Percentiles rank a stretch among this genome's conserved stretches.
phyloP scores from a whole-genome alignment of 2,797 vertebrate genomes.

The Coendou prehensilis region DNA sequence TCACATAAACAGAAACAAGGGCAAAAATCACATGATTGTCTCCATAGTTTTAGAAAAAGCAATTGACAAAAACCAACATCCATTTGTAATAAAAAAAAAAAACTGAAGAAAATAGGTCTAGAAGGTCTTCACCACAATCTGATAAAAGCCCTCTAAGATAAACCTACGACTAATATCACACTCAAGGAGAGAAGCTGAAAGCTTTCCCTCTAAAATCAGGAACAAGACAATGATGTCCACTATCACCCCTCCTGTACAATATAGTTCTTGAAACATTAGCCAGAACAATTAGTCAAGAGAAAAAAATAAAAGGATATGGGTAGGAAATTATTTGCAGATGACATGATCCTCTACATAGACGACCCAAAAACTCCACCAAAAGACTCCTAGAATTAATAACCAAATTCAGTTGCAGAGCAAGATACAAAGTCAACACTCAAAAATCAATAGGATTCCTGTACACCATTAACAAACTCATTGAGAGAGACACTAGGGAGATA shows the following conservation, averaged over 20 bases:
- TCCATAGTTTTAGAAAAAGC: background rate
- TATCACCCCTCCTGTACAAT: background rate
- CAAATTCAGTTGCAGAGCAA: background rate
- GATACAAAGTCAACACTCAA: background rate
- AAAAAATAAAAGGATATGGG: background rate
- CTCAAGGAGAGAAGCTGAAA: background rate
- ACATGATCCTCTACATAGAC: background rate
- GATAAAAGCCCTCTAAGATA: background rate
- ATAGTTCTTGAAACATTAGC: background rate
- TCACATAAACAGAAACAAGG: background rate
- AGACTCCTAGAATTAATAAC: background rate
- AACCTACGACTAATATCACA: background rate
- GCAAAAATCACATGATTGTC: background rate
- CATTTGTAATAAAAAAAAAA: background rate
- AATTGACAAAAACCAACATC: background rate
- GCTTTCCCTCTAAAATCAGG: background rate
- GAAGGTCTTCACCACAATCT: background rate
- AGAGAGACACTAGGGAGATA: background rate
- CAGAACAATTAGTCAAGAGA: background rate
- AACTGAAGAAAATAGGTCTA: background rate
- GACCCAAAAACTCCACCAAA: background rate
- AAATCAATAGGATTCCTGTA: background rate
- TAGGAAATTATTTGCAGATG: background rate
- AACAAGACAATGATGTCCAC: background rate
- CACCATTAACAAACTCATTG: background rate